Conservation (phyloP, 2,113 vertebrate genomes). For the Myrmecophaga tridactyla region DNA sequence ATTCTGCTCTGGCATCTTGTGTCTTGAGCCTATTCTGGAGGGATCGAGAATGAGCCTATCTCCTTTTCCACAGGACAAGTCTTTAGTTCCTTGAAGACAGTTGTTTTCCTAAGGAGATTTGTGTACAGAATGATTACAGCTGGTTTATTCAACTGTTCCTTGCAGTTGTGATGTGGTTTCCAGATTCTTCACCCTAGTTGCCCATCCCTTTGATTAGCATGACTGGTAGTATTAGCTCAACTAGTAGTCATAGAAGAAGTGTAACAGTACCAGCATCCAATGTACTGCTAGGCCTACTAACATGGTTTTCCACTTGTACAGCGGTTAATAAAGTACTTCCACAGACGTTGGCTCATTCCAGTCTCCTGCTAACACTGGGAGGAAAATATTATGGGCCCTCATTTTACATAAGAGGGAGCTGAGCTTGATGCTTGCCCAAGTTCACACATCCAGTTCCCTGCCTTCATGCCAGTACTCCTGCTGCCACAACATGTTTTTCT, state of each 20-base stretch:
- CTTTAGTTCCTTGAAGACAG: neutral
- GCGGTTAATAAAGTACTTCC: neutral
- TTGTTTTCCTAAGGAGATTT: constrained; percentile 32
- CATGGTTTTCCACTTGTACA: neutral
- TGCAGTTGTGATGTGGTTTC: neutral
- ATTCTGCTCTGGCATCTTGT: neutral
- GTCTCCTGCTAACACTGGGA: neutral
- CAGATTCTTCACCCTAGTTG: neutral
- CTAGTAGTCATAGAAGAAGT: neutral
- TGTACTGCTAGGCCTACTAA: neutral
- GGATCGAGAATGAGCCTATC: neutral
- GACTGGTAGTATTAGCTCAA: neutral
- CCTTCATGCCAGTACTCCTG: neutral
- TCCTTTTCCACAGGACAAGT: neutral
- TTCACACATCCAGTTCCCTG: neutral
- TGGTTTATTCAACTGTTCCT: neutral
- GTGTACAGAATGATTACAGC: neutral
- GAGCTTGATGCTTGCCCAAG: neutral
- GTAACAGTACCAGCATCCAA: neutral
- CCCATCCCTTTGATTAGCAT: neutral
- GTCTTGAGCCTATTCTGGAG: neutral
- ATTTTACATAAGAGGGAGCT: neutral
- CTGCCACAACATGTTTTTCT: neutral
- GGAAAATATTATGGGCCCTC: neutral
- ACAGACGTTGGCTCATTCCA: neutral